A percentile compares a stretch with the other conserved stretches of the same genome.
phyloP scores from a whole-genome alignment of 2,888 invertebrate genomes.

The Andrena minutula region DNA sequence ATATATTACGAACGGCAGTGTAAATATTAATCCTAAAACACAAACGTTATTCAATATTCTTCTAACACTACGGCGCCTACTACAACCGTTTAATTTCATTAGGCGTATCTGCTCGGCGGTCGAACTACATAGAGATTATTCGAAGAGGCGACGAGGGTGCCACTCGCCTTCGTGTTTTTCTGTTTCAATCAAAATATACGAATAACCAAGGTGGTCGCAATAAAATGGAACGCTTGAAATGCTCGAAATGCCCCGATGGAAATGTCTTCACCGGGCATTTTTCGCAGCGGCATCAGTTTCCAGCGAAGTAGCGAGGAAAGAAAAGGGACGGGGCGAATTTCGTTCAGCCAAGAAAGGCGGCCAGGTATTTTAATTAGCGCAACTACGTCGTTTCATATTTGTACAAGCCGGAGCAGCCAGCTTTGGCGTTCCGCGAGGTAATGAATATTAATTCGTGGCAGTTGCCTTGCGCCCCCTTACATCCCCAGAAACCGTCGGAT shows the following conservation, averaged over 20 bases:
- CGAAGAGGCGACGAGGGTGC: neutral
- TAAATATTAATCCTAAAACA: no score
- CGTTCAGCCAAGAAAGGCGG: conserved; percentile 65
- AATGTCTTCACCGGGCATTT: conserved; percentile 41
- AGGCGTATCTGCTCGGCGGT: neutral
- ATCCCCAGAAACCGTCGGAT: conserved; percentile 35
- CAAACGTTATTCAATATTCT: no score
- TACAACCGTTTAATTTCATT: neutral
- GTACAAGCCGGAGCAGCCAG: conserved; percentile 62
- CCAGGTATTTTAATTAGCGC: conserved; percentile 82
- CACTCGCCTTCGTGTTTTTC: neutral
- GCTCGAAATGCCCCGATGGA: conserved; percentile 24
- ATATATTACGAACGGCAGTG: no score
- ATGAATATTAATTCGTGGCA: conserved; percentile 81
- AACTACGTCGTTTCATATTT: conserved; percentile 79
- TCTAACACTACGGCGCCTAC: no score
- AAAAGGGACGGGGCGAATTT: conserved; percentile 42
- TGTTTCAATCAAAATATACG: neutral
- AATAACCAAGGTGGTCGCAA: neutral
- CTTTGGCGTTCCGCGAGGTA: conserved; percentile 74
- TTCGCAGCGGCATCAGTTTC: conserved; percentile 28
- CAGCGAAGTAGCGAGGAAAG: conserved; percentile 18
- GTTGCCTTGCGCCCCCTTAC: conserved; percentile 54
- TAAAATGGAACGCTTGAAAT: conserved; percentile 19
- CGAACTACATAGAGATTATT: neutral